A percentile compares a stretch with the other conserved stretches of the same genome.
Conservation (phyloP, 53 echinoderm and acorn worm genomes). For the Antedon mediterranea region DNA sequence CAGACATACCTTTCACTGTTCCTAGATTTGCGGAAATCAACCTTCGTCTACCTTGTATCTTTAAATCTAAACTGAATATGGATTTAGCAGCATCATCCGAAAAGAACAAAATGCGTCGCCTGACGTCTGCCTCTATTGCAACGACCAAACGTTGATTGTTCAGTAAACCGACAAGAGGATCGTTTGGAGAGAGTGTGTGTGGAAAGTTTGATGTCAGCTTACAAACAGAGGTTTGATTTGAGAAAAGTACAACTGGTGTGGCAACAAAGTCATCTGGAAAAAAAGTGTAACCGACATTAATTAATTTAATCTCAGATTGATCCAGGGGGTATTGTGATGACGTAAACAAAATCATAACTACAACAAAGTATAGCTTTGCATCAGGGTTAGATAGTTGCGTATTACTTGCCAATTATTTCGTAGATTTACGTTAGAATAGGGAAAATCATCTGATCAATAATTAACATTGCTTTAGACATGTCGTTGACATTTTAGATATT, state of each 20-base stretch:
- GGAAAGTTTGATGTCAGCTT: conserved; percentile 61
- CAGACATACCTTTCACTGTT: conserved; percentile 60
- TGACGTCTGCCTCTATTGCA: conserved; percentile 52
- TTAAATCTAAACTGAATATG: conserved; percentile 46
- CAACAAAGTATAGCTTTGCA: too few species aligned
- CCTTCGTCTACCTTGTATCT: conserved; percentile 24
- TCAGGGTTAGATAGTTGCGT: too few species aligned
- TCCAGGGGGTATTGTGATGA: too few species aligned
- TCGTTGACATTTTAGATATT: too few species aligned
- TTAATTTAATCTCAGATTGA: too few species aligned
- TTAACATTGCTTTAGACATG: too few species aligned
- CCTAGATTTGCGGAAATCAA: conserved; percentile 50
- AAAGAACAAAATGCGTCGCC: conserved; percentile 44
- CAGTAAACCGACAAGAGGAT: conserved; percentile 36
- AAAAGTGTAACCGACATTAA: background rate
- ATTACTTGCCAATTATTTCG: too few species aligned
- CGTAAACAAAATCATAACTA: too few species aligned
- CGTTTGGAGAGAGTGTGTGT: conserved; percentile 13
- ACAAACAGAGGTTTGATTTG: conserved; percentile 34
- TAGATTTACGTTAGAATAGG: too few species aligned
- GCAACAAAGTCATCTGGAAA: conserved; percentile 29
- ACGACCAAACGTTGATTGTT: conserved; percentile 40
- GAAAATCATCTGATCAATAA: too few species aligned
- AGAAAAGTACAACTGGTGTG: conserved; percentile 59
- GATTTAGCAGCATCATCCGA: conserved; percentile 53